Evolutionary conservation across 92 coral and sea anemone species (phyloP).

Genomic region (Epizoanthus rinbou): DNA sequence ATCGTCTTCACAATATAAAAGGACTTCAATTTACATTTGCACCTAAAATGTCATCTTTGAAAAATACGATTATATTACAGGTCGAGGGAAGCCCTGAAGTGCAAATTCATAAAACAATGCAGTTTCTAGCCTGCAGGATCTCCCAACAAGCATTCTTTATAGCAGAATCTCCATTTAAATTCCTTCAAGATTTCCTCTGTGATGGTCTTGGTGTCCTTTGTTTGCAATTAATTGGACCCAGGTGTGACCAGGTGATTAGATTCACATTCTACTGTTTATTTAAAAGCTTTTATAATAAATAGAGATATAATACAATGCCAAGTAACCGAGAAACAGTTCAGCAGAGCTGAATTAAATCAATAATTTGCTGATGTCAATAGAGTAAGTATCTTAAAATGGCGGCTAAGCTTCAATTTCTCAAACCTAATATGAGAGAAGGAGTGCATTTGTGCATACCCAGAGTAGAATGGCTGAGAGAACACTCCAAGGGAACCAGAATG

Average conservation of each 20-base stretch:
- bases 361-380: not conserved
- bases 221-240: too few species aligned
- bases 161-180: too few species aligned
- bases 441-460: too few species aligned
- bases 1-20: not conserved
- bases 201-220: too few species aligned
- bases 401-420: too few species aligned
- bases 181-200: not conserved
- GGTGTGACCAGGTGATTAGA: too few species aligned
- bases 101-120: not conserved
- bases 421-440: too few species aligned
- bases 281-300: too few species aligned
- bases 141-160: not conserved
- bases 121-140: not conserved
- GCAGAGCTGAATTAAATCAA: not conserved
- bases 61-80: not conserved
- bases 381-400: not conserved
- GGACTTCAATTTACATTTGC: not conserved
- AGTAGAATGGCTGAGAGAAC: too few species aligned
- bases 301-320: not conserved
- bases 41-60: not conserved
- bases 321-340: not conserved
- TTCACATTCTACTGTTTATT: too few species aligned
- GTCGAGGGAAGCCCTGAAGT: not conserved
- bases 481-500: too few species aligned